Base-by-base conservation (phyloP, 2,888 invertebrate species). In the Xestia c-nigrum region DNA sequence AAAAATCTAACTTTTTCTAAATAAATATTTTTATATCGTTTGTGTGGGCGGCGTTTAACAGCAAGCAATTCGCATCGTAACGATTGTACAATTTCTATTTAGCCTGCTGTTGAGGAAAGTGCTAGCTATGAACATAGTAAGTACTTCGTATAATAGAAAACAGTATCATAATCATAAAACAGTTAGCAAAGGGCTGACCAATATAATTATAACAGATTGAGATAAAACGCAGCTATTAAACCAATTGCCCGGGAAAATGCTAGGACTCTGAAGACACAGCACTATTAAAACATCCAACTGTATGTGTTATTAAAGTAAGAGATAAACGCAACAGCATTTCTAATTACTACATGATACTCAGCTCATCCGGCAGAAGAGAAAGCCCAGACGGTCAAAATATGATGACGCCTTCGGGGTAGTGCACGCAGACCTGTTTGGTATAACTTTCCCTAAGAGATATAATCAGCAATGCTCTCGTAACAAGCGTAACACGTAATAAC, bases 361-460 rank as follows among this genome's bases (percentile, higher is more conserved):
- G 68, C 68, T 74, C 76, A 72, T 77, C 76, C 47, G 71, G 64
- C 52, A 65, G 40, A 84, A 73, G 86, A 78, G 89, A 88, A 88
- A 87, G 89, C 76, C 47, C 67, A 66, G 61, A 59, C 80, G 73
- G 80, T 86, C 77, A 83, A 85, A 87, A 88, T 87, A 83, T 84
- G 83, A 87, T 87, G 88, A 87, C 86, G 89, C 83, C 82, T 84
- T 84, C 82, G 71, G 85, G 85, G 85, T 88, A 88, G 87, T 77
- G 89, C 89, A 87, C 86, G 57, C 87, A 66, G 79, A 88, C 88
- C 85, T 76, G 87, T 87, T 85, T 81, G 67, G 76, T 80, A 83
- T 94, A 93, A 94, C 95, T 95, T 95, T 95, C 95, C 95, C 92
- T 93, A 93, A 89, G 90, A 91, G 92, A 93, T 92, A 91, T 94